phyloP scores from a whole-genome alignment of 1,140 invertebrate genomes.

The Popillia japonica region DNA sequence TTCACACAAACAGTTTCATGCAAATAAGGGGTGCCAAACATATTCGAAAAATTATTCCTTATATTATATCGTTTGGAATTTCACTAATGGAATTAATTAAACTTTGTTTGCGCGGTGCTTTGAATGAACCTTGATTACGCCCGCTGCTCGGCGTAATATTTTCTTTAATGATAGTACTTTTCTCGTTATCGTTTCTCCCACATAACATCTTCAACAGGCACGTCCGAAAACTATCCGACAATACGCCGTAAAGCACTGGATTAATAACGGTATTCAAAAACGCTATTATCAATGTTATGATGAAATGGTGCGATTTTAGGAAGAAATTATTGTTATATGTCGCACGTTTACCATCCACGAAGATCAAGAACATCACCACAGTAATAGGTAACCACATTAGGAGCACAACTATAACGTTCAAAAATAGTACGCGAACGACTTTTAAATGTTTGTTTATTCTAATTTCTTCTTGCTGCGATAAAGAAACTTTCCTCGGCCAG shows the following conservation, averaged over 20 bases:
- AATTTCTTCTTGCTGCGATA: constrained; percentile 65
- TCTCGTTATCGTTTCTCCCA: constrained; percentile 11
- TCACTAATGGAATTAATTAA: constrained; percentile 51
- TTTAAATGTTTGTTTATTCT: constrained; percentile 66
- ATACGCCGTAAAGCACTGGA: constrained; percentile 80
- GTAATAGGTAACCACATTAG: constrained; percentile 71
- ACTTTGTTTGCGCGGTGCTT: constrained; percentile 45
- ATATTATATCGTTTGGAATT: constrained; percentile 43
- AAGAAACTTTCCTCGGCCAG: constrained; percentile 63
- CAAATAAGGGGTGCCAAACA: too few species aligned
- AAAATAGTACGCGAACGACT: constrained; percentile 65
- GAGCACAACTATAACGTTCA: constrained; percentile 67
- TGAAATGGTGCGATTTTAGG: constrained; percentile 65
- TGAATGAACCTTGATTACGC: constrained; percentile 41
- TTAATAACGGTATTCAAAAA: constrained; percentile 79
- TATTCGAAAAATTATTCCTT: background rate
- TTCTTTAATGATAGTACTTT: constrained; percentile 26
- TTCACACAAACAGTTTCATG: too few species aligned
- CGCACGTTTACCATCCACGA: constrained; percentile 65
- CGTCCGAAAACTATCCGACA: constrained; percentile 78
- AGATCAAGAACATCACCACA: constrained; percentile 66
- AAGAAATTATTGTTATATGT: constrained; percentile 65
- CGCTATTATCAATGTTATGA: constrained; percentile 68
- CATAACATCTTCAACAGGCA: constrained; percentile 62
- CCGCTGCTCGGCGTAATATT: constrained; percentile 42